Base-by-base conservation (phyloP, 2,888 invertebrate genomes). In the Bombyx huttoni region DNA sequence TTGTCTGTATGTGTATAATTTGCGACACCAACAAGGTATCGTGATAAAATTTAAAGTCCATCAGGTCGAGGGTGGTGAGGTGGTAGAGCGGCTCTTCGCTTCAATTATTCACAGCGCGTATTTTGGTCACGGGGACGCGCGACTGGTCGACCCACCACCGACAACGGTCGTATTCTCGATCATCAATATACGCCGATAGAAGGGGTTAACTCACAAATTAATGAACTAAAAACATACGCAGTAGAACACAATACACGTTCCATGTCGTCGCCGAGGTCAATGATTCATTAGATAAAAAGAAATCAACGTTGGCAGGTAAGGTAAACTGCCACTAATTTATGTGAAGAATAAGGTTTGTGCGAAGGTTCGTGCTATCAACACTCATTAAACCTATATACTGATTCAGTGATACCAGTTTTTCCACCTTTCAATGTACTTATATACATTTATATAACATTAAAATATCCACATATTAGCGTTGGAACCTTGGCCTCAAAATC, bases 401-500 rank as follows among this genome's bases (percentile, higher is more conserved):
- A 62, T 62, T 58, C 48, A 59, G 56, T 57, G 52, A 55, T 64
- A 70, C 73, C 63, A 63, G 70, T 74, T 77, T 68, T 70, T 68
- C 67, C 63, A 73, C 68, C 65, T 70, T 67, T 66, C 55, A 62
- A 72, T 65, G 61, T 64, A 59, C 58, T 61, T 62, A 65, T 72
- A 66, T 64, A 66, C 73, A 67, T 75, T 73, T 77, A 76, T 77
- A 73, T 73, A 67, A 68, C 68, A 73, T 73, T 77, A 75, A 74
- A 77, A 75, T 75, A 76, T 78, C 68, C 74, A 73, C 68, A 75
- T 81, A 78, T 82, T 80, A 82, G 78, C 75, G 69, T 65, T 66
- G 62, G 72, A 75, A 69, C 87, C 87, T 86, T 86, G 87, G 84
- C 86, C 85, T 70, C 79, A 85, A 85, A 83, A 75, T 72, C 70